phyloP scores from a whole-genome alignment of 2,113 vertebrate species.

The Cettia cetti region DNA sequence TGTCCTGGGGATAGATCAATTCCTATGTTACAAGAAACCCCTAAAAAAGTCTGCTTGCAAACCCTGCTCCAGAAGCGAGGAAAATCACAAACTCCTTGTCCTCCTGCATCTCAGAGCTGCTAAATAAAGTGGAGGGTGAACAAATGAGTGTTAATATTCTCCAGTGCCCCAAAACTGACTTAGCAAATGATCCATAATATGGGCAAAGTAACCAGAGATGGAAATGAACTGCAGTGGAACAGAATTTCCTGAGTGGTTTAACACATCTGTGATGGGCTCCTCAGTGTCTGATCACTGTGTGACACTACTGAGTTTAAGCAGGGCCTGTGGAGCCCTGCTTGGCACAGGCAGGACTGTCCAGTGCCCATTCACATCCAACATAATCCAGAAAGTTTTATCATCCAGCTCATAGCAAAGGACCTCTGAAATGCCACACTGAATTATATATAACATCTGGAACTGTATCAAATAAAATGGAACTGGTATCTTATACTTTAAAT shows the following conservation, averaged over 20 bases:
- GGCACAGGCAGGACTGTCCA: neutral
- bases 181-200: neutral
- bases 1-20: neutral
- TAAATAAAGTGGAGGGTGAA: neutral
- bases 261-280: neutral
- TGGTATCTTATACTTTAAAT: slow-evolving; percentile 33
- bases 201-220: neutral
- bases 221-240: neutral
- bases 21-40: neutral
- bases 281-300: neutral
- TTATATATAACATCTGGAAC: neutral
- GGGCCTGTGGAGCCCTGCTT: neutral
- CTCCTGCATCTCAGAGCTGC: neutral
- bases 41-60: neutral
- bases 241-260: neutral
- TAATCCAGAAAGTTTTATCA: neutral
- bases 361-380: neutral
- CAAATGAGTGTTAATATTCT: neutral
- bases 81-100: neutral
- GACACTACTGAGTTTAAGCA: neutral
- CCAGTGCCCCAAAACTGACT: neutral
- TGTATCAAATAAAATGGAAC: neutral
- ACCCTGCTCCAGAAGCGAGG: neutral
- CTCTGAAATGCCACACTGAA: neutral
- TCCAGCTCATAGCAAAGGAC: neutral